Evolutionary conservation across 1,140 invertebrate species (phyloP), one percentile per base, ranked within the genome.

Genomic region (Solenopsis fugax): DNA sequence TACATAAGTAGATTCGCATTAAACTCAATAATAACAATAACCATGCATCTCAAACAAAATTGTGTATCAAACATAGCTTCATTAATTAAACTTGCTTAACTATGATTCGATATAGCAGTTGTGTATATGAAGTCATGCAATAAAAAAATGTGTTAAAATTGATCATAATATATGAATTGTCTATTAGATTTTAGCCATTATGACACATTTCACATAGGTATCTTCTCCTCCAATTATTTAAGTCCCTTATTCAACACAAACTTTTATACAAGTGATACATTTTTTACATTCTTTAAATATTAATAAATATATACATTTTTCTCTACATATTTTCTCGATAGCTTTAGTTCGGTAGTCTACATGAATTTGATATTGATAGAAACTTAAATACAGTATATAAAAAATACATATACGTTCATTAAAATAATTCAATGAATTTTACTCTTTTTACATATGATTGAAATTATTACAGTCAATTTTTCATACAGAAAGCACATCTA

Each of bases 1-100:
- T 80, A 85, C n/a, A 12, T 73, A 52, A 37, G 45, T 77, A 88
- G 10, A 85, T 67, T 56, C 13, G 2, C 24, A 48, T 21, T 21
- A 21, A 56, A 4, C 54, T 3, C 21, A 10, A 80, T 56, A 12
- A 41, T 56, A 45, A 71, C 21, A 45, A 52, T n/a, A 50, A 34
- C 2, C 9, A 16, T 45, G 9, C 4, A 16, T 45, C 16, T 77
- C 1, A 77, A 64, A 64, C 24, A 16, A 56, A 58, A n/a, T 12
- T 12, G 3, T 13, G 69, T 18, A 37, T 21, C 10, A 45, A 16
- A 24, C 9, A 16, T 16, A 45, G 18, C 21, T 34, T 77, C 45
- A 21, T 48, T 10, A 50, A 75, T 50, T 87, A 69, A 60, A 37
- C 1, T 34, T 45, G 34, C 58, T 37, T 48, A 41, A 60, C 45